Evolutionary conservation across 1,140 invertebrate species (phyloP), one percentile per base, ranked within the genome.

Genomic region (Aphaenogaster ashmeadi): DNA sequence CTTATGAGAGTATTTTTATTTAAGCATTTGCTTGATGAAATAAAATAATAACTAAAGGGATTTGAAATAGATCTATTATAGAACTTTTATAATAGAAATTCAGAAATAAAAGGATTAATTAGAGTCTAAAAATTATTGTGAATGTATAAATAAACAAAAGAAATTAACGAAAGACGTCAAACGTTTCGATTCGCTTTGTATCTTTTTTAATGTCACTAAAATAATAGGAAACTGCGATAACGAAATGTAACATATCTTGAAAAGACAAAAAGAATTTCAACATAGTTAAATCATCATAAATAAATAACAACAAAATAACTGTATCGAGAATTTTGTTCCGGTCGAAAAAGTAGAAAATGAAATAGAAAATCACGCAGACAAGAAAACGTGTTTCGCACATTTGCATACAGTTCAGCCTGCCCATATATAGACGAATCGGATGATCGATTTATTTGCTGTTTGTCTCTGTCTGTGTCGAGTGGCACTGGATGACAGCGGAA

Each of bases 371-470:
- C 33, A 60, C 38, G n/a, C 13, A 27, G n/a, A 13, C 5, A 50
- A 67, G 41, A 36, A 56, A 50, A 69, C 15, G 9, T 7, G 9
- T 71, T 81, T 69, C 33, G 18, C 13, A 47, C 47, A 38, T n/a
- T 67, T 80, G 54, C 21, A 54, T 74, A 21, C 13, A 9, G 27
- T 54, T 41, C 36, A 6, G 15, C 7, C 21, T 71, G 47, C 9
- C 64, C 27, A n/a, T 81, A 54, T 54, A 7, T 54, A 50, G 21
- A 71, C 50, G 21, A 41, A 84, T 50, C 11, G 41, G 58, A 54
- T 75, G 71, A 75, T 62, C 71, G 41, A 75, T 84, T 75, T 84
- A 75, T 84, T 33, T 62, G 71, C 71, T 50, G 54, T 47, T 52
- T 75, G 33, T 72, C 52, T 71, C n/a, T 67, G 60, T 50, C 66